Evolutionary conservation across 2,888 invertebrate species (phyloP).

Genomic region (Dicranocentrus wangi): DNA sequence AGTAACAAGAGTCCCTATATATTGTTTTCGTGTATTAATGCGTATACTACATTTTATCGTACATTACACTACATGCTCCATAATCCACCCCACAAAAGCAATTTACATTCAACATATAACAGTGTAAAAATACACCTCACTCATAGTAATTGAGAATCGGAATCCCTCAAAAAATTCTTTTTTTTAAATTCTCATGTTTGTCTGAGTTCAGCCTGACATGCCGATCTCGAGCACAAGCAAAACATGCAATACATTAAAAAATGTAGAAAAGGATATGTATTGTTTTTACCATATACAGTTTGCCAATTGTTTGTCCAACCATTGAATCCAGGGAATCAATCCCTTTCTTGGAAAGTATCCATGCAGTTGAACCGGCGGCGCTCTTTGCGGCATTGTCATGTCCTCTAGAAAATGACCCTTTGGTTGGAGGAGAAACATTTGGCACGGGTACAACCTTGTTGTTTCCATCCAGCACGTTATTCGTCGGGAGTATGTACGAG

Average conservation of each 20-base stretch:
- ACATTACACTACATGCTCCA: no score
- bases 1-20: no score
- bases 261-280: constrained; percentile 4
- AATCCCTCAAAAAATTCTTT: background rate
- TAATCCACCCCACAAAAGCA: no score
- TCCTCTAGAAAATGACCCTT: constrained; percentile 38
- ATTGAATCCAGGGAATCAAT: constrained; percentile 80
- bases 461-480: background rate
- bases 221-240: background rate
- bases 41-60: no score
- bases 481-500: constrained; percentile 77
- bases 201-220: background rate
- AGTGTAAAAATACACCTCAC: background rate
- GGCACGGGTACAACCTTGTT: no score
- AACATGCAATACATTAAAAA: background rate
- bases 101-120: no score
- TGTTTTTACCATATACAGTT: constrained; percentile 69
- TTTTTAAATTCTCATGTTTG: background rate
- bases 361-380: constrained; percentile 77
- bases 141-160: background rate
- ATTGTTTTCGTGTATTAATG: no score
- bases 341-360: constrained; percentile 76
- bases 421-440: background rate
- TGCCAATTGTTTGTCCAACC: constrained; percentile 73
- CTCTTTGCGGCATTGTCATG: background rate